Evolutionary conservation across 2,113 vertebrate genomes (phyloP), one percentile per base, ranked within the genome.

Genomic region (Melanotaenia duboulayi): DNA sequence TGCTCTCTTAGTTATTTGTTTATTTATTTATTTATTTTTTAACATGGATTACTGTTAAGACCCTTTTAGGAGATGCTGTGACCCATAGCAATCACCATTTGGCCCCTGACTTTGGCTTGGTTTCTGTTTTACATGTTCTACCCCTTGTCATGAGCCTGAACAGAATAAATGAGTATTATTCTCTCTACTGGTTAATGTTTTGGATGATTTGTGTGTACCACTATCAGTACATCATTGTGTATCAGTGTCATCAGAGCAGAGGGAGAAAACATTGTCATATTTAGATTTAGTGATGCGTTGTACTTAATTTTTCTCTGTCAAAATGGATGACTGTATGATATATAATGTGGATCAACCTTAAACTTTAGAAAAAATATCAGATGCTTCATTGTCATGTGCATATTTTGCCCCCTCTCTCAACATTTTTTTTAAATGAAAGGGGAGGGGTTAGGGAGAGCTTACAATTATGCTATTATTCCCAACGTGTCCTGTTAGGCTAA

Each of bases 401-500:
- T 39, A 40, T 52, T 19, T 57, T 78, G 44, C 4, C 19, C 16
- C 28, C 22, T 75, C 50, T 20, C 23, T 37, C 10, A 2, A 58
- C 49, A 64, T 71, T 72, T 66, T 35, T 70, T 65, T 39, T 48
- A 39, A n/a, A 60, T 23, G 23, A 63, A 6, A 58, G 7, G 54
- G 75, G 80, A 59, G 63, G 52, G 37, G 63, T 52, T 62, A 39
- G 61, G 42, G n/a, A 54, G 65, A 68, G 81, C 69, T 89, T 85
- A 85, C 70, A 85, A 73, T 88, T 74, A 74, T 19, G 57, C 44
- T 51, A 75, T 87, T 89, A 83, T 85, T 85, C 74, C 67, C 76
- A 65, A 42, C 77, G 82, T 82, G 80, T 76, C 85, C 72, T 76
- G 66, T 83, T 69, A 66, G 73, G 75, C 78, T 89, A 87, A 92